phyloP scores from a whole-genome alignment of 2,113 vertebrate genomes.

The Nothoprocta pentlandii region DNA sequence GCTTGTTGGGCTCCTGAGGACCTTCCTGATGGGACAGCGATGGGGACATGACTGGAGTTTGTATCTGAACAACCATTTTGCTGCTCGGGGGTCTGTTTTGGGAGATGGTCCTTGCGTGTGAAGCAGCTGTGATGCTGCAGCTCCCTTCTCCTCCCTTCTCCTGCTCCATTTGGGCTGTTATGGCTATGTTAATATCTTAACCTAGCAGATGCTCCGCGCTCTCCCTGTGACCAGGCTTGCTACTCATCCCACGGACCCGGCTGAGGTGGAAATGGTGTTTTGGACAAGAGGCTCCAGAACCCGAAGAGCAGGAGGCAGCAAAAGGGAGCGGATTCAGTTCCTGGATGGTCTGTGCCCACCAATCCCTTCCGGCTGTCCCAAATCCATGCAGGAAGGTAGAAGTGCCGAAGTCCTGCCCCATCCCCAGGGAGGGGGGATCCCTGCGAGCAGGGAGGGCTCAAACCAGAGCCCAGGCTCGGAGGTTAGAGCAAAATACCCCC shows the following conservation, averaged over 20 bases:
- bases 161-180: not conserved
- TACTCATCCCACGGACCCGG: constrained; percentile 30
- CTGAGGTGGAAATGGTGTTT: constrained; percentile 20
- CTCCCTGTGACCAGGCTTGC: not conserved
- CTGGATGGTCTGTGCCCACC: not conserved
- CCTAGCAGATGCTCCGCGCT: constrained; percentile 25
- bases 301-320: not conserved
- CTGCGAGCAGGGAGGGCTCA: not conserved
- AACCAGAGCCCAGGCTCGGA: not conserved
- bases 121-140: fast-evolving
- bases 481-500: not conserved
- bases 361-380: not conserved
- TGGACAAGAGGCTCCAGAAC: not conserved
- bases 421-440: too few relatives aligned
- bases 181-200: not conserved
- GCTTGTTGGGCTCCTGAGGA: not conserved
- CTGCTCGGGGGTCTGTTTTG: not conserved
- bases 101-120: not conserved
- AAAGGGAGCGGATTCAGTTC: not conserved
- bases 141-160: not conserved
- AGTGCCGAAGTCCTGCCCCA: not conserved
- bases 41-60: not conserved
- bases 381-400: not conserved
- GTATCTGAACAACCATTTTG: not conserved
- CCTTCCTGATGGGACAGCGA: not conserved